These are phyloP conservation scores for Mesitornis unicolor DNA, from an alignment of 2,113 vertebrate genomes.

Conservation along the genomic window DNA sequence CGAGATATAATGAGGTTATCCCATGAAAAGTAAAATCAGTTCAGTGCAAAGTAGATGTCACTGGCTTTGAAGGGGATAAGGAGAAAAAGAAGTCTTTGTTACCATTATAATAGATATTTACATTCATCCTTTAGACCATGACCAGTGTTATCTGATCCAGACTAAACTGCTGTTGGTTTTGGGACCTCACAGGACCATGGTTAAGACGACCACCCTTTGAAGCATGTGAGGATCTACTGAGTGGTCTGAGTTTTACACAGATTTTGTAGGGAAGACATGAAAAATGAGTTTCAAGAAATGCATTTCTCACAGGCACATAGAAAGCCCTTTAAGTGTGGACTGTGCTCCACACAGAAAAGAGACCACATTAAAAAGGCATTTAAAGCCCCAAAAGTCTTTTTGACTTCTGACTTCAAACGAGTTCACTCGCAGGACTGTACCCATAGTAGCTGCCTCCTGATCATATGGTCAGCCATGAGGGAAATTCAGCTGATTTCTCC, in stretches of 20 bases:
- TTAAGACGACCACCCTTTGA: not conserved
- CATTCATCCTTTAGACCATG: not conserved
- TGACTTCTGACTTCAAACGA: constrained; percentile 51
- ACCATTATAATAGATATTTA: not conserved
- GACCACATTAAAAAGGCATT: constrained; percentile 57
- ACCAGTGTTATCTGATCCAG: constrained; percentile 5
- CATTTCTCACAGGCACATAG: not conserved
- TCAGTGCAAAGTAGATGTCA: not conserved
- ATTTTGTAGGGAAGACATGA: not conserved
- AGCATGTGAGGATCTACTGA: constrained; percentile 26
- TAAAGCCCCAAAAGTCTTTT: constrained; percentile 8
- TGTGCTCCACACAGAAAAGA: constrained; percentile 8
- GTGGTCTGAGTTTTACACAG: not conserved
- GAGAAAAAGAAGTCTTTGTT: constrained; percentile 3
- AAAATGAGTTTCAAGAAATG: constrained; percentile 3
- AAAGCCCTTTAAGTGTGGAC: constrained; percentile 29
- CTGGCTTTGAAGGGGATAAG: not conserved
- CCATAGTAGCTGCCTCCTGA: not conserved
- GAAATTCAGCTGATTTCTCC: constrained; percentile 47
- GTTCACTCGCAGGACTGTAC: not conserved
- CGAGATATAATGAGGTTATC: not conserved
- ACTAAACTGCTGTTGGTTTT: not conserved
- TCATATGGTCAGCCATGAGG: constrained; percentile 44
- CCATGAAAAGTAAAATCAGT: not conserved
- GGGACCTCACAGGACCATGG: not conserved